phyloP scores from a whole-genome alignment of 2,113 vertebrate species.

The Spea bombifrons region DNA sequence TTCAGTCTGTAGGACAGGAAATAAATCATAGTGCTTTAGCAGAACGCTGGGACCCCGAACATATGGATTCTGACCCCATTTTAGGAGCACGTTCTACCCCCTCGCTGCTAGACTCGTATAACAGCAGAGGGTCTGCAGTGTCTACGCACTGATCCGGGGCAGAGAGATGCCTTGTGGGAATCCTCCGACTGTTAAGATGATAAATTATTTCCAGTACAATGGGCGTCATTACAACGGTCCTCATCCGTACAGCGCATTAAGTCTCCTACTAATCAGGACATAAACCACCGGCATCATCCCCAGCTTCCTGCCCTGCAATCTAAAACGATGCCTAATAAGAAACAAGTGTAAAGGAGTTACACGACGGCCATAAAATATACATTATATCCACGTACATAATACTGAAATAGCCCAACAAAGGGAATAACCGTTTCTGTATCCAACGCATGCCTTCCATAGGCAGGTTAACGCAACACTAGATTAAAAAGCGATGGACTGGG shows the following conservation, averaged over 20 bases:
- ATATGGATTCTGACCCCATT: conserved; percentile 47
- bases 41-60: conserved; percentile 3
- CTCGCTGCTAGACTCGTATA: conserved; percentile 32
- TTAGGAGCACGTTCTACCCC: conserved; percentile 26
- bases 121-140: conserved; percentile 17
- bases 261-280: neutral
- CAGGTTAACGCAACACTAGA: too few relatives aligned
- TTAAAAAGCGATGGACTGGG: too few relatives aligned
- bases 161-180: conserved; percentile 26
- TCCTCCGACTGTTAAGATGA: conserved; percentile 32
- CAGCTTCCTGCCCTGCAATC: neutral
- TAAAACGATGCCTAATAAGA: neutral
- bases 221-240: conserved; percentile 31
- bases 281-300: neutral
- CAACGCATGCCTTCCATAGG: too few relatives aligned
- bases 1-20: conserved; percentile 25
- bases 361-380: too few relatives aligned
- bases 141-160: conserved; percentile 22
- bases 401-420: too few relatives aligned
- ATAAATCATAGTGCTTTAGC: conserved; percentile 33
- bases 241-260: conserved; percentile 18
- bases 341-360: too few relatives aligned
- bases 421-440: too few relatives aligned
- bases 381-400: too few relatives aligned
- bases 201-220: conserved; percentile 28